A percentile compares a stretch with the other conserved stretches of the same genome.
These are phyloP conservation scores for Astropecten irregularis DNA, from an alignment of 53 echinoderm and acorn worm genomes.

Conservation along the genomic window DNA sequence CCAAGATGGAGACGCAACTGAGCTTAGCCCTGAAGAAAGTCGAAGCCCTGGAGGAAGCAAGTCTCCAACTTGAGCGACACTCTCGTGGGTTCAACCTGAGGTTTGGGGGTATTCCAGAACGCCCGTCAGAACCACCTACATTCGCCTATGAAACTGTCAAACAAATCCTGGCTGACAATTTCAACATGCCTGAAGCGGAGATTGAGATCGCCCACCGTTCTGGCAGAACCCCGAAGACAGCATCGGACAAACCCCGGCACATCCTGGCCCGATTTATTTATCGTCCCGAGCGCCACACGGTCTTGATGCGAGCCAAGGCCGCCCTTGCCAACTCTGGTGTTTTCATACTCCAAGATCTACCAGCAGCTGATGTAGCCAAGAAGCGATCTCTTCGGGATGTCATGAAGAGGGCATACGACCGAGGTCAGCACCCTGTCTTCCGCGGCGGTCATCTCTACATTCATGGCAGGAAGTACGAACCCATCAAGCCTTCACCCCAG, in stretches of 20 bases:
- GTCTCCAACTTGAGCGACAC: neutral
- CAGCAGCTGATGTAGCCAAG: constrained; percentile 1
- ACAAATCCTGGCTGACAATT: neutral
- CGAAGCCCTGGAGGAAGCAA: neutral
- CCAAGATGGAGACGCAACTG: neutral
- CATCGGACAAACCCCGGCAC: no score
- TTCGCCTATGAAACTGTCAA: neutral
- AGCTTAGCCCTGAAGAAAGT: neutral
- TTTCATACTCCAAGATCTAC: neutral
- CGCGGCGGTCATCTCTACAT: constrained; percentile 6
- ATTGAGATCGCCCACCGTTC: neutral
- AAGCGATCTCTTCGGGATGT: constrained; percentile 3
- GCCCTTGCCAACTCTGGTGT: neutral
- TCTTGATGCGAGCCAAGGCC: neutral
- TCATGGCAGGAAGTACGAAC: neutral
- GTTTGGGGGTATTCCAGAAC: constrained; percentile 1
- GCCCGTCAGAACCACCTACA: neutral
- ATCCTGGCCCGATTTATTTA: neutral
- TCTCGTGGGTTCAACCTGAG: neutral
- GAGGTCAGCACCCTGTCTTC: no score
- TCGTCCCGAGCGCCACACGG: neutral
- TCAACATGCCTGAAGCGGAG: neutral
- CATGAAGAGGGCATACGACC: constrained; percentile 16
- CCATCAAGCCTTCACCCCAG: no score
- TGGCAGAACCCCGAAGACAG: neutral